Base-by-base conservation (phyloP, 1,140 invertebrate genomes). In the Atta colombica region DNA sequence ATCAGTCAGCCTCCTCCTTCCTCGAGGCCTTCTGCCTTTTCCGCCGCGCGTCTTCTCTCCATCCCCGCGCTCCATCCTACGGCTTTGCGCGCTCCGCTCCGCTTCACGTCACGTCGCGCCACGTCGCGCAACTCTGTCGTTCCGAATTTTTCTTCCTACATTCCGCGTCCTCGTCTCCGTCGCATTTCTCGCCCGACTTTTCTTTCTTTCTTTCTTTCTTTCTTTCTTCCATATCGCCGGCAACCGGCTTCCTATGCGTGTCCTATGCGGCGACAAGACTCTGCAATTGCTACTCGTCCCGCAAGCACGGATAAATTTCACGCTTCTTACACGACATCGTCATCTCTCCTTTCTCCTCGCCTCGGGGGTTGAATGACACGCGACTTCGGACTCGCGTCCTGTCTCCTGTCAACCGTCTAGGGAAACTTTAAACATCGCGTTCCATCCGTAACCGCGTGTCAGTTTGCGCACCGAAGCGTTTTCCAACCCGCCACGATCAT, bases 1-100 rank as follows among this genome's bases (percentile, higher is more conserved):
- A 90, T 90, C 89, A 86, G 80, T 90, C 91, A 92, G 91, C 72
- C 80, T 88, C 88, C 89, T 88, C 86, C 89, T 90, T 88, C 88
- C 89, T 87, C 85, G 85, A 89, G 85, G 49, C 88, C 78, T 85
- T 85, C 82, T 78, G 82, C 82, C 72, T 85, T 85, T 85, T 85
- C 82, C 82, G 58, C 60, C n/a, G 71, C 71, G 25, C 63, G 69
- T 45, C 28, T 77, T 80, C 72, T n/a, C 63, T 80, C 16, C 35
- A 12, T 16, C 75, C 77, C 63, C 45, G 53, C 68, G n/a, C 25
- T 61, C 5, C 31, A 6, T 35, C 31, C 31, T 35, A 28, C 77
- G 51, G 39, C 49, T 39, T 53, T 71, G 60, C 55, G 63, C 53
- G 65, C 53, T 81, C 10, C 61, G 45, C 45, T 66, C 6, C 49